Evolutionary conservation across 2,888 invertebrate species (phyloP), one percentile per base, ranked within the genome.

Genomic region (Nomada fabriciana): DNA sequence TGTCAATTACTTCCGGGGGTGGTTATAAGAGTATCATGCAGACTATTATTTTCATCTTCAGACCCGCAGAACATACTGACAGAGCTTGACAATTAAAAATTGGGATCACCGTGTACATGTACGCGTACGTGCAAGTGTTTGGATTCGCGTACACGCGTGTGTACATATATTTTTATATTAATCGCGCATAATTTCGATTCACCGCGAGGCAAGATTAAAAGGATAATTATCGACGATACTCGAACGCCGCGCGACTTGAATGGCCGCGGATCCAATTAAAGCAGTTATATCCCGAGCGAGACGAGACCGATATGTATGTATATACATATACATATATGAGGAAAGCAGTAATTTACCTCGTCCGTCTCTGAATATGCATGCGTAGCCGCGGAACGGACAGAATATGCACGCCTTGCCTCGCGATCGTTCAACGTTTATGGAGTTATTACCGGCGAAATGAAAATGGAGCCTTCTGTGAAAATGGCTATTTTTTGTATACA

Each of bases 191-290:
- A 80, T 72, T 75, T 71, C 71, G 75, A 76, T 68, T 82, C 71
- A 42, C 68, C 55, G 47, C 75, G 68, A 76, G 75, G 70, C 73
- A 52, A 69, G 81, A 73, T 76, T 69, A 81, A 76, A 83, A 59
- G 76, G 81, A 81, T 76, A 81, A 81, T 83, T 83, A 73, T 81
- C 81, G 65, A 47, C 76, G 83, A 80, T 76, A 73, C 76, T 81
- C 73, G 73, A 73, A 81, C 42, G 25, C 55, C 18, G 57, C 47
- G 36, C 67, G 70, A 76, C 81, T 81, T 81, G 76, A 81, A 73
- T 81, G 68, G 71, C 71, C 71, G 80, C 67, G 80, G 70, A 82
- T 82, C 75, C 82, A 80, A 82, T 82, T 82, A 82, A 70, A 82
- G 50, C 81, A 55, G 73, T 74, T 70, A 60, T 60, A 75, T 29